Base-by-base conservation (phyloP, 1,140 invertebrate species). In the Theocolax elegans region DNA sequence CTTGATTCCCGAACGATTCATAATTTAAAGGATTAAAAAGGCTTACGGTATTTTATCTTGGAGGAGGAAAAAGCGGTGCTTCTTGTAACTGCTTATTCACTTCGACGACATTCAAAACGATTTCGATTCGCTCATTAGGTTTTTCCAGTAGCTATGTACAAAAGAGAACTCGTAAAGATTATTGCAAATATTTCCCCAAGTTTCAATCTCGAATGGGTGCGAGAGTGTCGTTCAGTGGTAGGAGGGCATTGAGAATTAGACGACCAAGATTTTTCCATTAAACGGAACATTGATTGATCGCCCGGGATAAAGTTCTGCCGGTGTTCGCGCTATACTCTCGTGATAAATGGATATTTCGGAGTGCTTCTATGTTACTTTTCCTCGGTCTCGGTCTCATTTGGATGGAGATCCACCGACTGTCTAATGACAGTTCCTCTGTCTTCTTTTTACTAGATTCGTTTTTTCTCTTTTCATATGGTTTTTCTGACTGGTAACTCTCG, bases 331-430 rank as follows among this genome's bases (percentile, higher is more conserved):
- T 65, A 48, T 60, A 63, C 46, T 44, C 29, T 8, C 13, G 62
- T 76, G 75, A 76, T 74, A 74, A 76, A 76, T 76, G 69, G 69
- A 76, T 72, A 73, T 72, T 75, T 75, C 58, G 44, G 58, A 40
- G 25, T 9, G 60, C 65, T 76, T 56, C 51, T 71, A 48, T 67
- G 56, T 69, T 59, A 66, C 56, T 75, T 74, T 74, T 72, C 62
- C 64, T 31, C 44, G 21, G 66, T 65, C 66, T 67, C 66, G 67
- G 63, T 63, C 67, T 73, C 72, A 72, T 73, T 73, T 72, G 53
- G 63, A 69, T 67, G 46, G 17, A 62, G 40, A 73, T 69, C 59
- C 66, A n/a, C 10, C 3, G 44, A 49, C 13, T 40, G 6, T 10
- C 0, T 35, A 51, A 35, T 25, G 31, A 35, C 31, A 56, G 7